These are phyloP conservation scores for Coenobita brevimanus DNA, from an alignment of 1,140 invertebrate genomes.

Conservation along the genomic window DNA sequence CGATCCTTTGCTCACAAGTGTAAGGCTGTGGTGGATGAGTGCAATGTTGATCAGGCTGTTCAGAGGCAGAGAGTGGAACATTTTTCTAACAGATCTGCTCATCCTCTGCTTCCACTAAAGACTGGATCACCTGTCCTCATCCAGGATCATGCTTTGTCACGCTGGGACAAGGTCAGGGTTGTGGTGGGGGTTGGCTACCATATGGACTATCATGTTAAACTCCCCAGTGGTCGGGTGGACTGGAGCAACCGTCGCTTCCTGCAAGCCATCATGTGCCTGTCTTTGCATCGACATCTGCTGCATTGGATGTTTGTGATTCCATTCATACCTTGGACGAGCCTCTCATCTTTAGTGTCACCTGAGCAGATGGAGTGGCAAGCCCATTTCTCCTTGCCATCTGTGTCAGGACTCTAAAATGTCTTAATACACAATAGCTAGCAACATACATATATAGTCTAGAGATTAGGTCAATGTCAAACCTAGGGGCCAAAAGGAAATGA, in stretches of 20 bases:
- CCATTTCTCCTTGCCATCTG: background rate
- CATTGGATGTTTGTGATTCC: background rate
- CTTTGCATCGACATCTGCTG: too few relatives aligned
- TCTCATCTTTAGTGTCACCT: background rate
- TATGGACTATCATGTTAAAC: conserved; percentile 9
- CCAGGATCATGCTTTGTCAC: background rate
- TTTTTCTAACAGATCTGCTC: background rate
- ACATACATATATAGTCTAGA: too few relatives aligned
- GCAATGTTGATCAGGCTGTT: conserved; percentile 23
- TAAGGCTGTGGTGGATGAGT: conserved; percentile 7
- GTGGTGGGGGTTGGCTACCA: conserved; percentile 16
- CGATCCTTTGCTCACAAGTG: conserved; percentile 20
- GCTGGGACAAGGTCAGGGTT: conserved; percentile 10
- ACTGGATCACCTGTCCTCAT: conserved; percentile 9
- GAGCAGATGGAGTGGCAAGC: background rate
- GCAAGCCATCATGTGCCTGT: background rate
- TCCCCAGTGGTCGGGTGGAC: conserved; percentile 24
- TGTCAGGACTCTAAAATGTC: conserved; percentile 23
- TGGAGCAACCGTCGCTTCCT: conserved; percentile 28
- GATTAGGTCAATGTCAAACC: too few relatives aligned
- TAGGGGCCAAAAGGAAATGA: too few relatives aligned
- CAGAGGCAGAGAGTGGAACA: background rate
- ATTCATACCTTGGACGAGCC: background rate
- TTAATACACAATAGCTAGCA: too few relatives aligned
- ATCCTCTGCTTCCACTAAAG: background rate